Evolutionary conservation across 2,113 vertebrate species (phyloP).

Genomic region (Cathartes aura): DNA sequence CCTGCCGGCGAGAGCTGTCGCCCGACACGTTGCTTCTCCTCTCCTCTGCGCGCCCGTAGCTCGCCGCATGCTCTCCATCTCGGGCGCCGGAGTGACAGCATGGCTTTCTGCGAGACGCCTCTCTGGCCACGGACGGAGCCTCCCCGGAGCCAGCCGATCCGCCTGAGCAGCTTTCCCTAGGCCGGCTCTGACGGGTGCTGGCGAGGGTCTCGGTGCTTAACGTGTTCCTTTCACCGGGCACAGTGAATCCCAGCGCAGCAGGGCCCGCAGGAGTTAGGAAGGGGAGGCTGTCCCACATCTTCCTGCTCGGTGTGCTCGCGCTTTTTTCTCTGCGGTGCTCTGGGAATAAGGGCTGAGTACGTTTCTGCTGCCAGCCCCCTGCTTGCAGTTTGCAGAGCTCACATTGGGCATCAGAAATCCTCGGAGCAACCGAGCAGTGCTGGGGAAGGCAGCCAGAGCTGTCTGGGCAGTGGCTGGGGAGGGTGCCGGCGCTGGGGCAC

Average conservation of each 20-base stretch:
- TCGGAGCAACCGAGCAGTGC: not conserved
- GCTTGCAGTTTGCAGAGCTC: not conserved
- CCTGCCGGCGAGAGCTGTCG: not conserved
- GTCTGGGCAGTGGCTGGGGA: not conserved
- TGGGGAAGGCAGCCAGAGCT: not conserved
- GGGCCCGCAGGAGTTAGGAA: not conserved
- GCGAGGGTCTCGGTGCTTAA: not conserved
- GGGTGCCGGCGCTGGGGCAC: not conserved
- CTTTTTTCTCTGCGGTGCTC: not conserved
- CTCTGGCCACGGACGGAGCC: not conserved
- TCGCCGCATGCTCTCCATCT: not conserved
- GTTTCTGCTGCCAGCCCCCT: not conserved
- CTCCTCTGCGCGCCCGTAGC: not conserved
- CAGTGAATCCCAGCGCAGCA: too few relatives aligned
- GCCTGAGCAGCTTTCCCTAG: not conserved
- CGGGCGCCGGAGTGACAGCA: not conserved
- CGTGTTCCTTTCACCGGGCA: too few relatives aligned
- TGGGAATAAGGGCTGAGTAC: not conserved
- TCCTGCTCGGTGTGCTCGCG: not conserved
- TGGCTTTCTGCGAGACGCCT: not conserved
- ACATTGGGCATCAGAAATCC: rapidly evolving
- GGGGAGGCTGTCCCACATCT: not conserved
- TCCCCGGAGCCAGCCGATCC: not conserved
- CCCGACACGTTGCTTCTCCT: not conserved
- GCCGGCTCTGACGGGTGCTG: not conserved